These are phyloP conservation scores for Hirtodrosophila confusa DNA, from an alignment of 2,888 invertebrate genomes.

Conservation along the genomic window DNA sequence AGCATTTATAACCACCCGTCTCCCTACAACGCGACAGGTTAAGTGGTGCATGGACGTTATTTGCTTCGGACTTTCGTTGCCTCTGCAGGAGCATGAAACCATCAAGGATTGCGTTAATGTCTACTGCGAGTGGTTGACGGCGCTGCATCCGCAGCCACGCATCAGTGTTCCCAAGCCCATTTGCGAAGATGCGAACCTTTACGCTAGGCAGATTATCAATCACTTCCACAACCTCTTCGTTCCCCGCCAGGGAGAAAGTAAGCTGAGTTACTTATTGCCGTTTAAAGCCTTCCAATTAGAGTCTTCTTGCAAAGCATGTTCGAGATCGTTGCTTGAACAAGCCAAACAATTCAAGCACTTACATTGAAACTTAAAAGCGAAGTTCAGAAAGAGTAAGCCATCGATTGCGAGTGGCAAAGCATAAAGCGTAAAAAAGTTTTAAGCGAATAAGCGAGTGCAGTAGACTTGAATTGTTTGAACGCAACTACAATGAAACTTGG, in stretches of 20 bases:
- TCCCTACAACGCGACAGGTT: slow-evolving; percentile 86
- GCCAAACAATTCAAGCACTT: too few species aligned
- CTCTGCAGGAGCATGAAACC: slow-evolving; percentile 95
- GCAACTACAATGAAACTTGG: too few species aligned
- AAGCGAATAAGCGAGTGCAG: too few species aligned
- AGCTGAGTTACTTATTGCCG: slow-evolving; percentile 64
- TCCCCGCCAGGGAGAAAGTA: slow-evolving; percentile 96
- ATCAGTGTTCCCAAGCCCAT: slow-evolving; percentile 95
- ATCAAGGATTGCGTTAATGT: slow-evolving; percentile 98
- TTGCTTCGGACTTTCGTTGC: slow-evolving; percentile 95
- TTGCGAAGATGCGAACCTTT: slow-evolving; percentile 94
- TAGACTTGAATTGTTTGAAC: too few species aligned
- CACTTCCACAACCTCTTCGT: slow-evolving; percentile 98
- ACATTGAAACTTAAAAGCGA: too few species aligned
- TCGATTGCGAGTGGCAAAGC: too few species aligned
- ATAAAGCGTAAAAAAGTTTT: too few species aligned
- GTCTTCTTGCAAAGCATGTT: too few species aligned
- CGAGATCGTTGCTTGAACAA: too few species aligned
- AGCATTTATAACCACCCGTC: neutral
- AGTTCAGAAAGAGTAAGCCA: too few species aligned
- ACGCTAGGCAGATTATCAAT: slow-evolving; percentile 94
- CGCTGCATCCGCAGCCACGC: slow-evolving; percentile 92
- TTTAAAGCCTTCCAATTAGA: too few species aligned
- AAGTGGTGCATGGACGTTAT: slow-evolving; percentile 94
- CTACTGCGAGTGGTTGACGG: slow-evolving; percentile 98